Percentiles rank a stretch among this genome's conserved stretches.
Conservation (phyloP, 2,797 vertebrate species). For the Lagodon rhomboides region DNA sequence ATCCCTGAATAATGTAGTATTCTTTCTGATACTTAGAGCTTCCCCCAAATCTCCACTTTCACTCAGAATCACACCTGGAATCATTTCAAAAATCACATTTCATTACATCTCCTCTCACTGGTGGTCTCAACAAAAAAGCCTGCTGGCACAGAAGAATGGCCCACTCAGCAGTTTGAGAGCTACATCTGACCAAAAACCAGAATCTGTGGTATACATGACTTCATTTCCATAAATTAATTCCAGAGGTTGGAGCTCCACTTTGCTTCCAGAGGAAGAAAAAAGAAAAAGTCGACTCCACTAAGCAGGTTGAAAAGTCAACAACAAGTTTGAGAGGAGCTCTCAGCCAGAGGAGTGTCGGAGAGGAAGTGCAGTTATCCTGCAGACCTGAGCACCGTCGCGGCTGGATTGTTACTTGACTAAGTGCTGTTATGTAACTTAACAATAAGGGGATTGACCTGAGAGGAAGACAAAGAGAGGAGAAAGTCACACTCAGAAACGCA, state of each 20-base stretch:
- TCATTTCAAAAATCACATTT: slow-evolving; percentile 36
- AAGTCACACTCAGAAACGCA: slow-evolving; percentile 40
- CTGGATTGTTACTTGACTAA: slow-evolving; percentile 69
- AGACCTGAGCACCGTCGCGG: slow-evolving; percentile 49
- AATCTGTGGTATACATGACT: slow-evolving; percentile 43
- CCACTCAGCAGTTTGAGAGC: slow-evolving; percentile 52
- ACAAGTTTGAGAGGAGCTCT: slow-evolving; percentile 71
- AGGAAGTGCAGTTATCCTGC: slow-evolving; percentile 70
- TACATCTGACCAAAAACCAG: slow-evolving; percentile 30
- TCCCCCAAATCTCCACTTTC: neutral
- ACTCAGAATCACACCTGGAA: slow-evolving; percentile 28
- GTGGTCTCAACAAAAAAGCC: slow-evolving; percentile 41
- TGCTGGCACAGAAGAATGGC: slow-evolving; percentile 10
- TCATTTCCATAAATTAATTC: slow-evolving; percentile 69
- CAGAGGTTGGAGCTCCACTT: slow-evolving; percentile 55
- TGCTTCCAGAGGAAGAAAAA: slow-evolving; percentile 33
- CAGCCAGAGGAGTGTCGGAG: slow-evolving; percentile 57
- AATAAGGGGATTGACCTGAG: slow-evolving; percentile 71
- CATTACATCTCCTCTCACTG: slow-evolving; percentile 16
- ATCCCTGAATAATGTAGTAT: no score
- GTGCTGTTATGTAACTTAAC: slow-evolving; percentile 76
- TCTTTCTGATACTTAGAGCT: neutral
- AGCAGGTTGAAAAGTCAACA: slow-evolving; percentile 73
- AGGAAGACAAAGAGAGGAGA: slow-evolving; percentile 42
- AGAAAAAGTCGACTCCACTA: slow-evolving; percentile 35